Evolutionary conservation across 2,113 vertebrate genomes (phyloP).

Genomic region (Polypterus senegalus): DNA sequence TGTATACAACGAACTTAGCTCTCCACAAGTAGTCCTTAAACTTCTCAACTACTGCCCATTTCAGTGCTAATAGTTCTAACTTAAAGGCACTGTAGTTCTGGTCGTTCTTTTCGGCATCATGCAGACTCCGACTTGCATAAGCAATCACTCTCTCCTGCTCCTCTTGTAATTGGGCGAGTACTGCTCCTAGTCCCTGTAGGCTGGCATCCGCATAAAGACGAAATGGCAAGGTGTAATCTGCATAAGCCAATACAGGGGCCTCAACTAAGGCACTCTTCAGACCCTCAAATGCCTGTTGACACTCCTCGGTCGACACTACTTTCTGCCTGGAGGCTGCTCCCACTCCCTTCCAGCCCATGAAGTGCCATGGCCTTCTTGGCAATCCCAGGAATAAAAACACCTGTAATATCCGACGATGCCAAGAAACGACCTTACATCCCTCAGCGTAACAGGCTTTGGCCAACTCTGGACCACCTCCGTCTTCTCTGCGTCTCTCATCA

Average conservation of each 20-base stretch:
- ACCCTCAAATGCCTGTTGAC: neutral
- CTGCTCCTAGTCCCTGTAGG: neutral
- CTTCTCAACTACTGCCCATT: neutral
- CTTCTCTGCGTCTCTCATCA: slow-evolving; percentile 1
- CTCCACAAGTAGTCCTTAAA: slow-evolving; percentile 2
- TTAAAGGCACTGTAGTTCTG: slow-evolving; percentile 4
- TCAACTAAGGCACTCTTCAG: neutral
- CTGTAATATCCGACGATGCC: neutral
- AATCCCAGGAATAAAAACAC: neutral
- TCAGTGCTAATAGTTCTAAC: neutral
- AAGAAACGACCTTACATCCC: neutral
- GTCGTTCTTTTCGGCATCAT: neutral
- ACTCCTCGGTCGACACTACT: neutral
- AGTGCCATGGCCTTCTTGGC: neutral
- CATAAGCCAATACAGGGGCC: neutral
- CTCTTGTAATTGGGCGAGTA: neutral
- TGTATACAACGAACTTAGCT: no score
- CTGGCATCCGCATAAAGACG: neutral
- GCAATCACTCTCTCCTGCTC: neutral
- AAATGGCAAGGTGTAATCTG: neutral
- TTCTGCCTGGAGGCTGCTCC: neutral
- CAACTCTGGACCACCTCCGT: neutral
- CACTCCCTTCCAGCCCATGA: neutral
- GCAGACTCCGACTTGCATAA: no score
- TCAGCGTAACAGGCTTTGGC: neutral